These are phyloP conservation scores for Megalops atlanticus DNA, from an alignment of 2,113 vertebrate species.

Conservation along the genomic window DNA sequence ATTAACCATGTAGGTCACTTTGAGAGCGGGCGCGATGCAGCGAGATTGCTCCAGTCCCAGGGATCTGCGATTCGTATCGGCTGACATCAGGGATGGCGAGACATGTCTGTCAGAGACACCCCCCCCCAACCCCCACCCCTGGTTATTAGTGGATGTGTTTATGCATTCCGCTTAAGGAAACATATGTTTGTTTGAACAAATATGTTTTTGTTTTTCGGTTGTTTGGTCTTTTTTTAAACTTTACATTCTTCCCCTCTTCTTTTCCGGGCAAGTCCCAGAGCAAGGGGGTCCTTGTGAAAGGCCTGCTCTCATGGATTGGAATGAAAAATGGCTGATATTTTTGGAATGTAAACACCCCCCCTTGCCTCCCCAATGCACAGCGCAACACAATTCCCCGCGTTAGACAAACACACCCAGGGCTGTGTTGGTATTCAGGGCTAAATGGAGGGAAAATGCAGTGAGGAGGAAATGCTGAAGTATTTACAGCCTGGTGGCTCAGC, in stretches of 20 bases:
- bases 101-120: neutral
- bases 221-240: neutral
- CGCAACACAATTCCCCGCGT: slow-evolving; percentile 22
- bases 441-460: neutral
- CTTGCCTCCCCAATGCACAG: slow-evolving; percentile 28
- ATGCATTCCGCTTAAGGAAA: neutral
- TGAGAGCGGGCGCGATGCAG: slow-evolving; percentile 29
- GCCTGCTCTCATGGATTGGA: slow-evolving; percentile 34
- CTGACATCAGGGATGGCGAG: neutral
- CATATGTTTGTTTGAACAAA: neutral
- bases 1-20: slow-evolving; percentile 59
- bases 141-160: neutral
- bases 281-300: slow-evolving; percentile 29
- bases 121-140: neutral
- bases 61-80: slow-evolving; percentile 30
- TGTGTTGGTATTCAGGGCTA: slow-evolving; percentile 41
- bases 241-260: neutral
- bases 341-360: slow-evolving; percentile 46
- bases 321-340: slow-evolving; percentile 49
- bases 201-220: neutral
- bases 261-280: neutral
- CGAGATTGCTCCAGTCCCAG: slow-evolving; percentile 22
- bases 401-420: slow-evolving; percentile 38
- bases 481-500: slow-evolving; percentile 34
- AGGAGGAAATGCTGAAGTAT: slow-evolving; percentile 25